A percentile compares a stretch with the other conserved stretches of the same genome.
These are phyloP conservation scores for Rhipidura dahli DNA, from an alignment of 2,113 vertebrate genomes.

Conservation along the genomic window DNA sequence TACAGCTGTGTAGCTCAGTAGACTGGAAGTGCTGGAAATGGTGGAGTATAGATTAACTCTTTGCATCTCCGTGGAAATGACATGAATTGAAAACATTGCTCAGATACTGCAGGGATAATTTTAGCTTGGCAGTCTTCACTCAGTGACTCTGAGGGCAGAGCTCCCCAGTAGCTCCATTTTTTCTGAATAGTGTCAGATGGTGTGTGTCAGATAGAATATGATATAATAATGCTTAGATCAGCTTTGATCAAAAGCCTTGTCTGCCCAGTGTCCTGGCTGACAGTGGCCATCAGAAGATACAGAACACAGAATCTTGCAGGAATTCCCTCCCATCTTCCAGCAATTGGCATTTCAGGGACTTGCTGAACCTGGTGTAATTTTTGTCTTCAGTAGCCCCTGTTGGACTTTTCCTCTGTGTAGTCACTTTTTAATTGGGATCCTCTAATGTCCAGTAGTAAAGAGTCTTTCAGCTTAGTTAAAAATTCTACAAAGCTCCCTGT, in stretches of 20 bases:
- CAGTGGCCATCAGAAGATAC: background rate
- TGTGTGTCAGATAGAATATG: background rate
- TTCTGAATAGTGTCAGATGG: background rate
- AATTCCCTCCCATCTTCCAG: background rate
- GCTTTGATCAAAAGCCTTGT: background rate
- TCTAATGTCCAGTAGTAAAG: background rate
- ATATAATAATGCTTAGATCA: background rate
- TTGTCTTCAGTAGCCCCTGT: background rate
- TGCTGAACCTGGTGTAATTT: background rate
- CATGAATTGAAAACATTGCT: background rate
- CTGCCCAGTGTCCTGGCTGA: background rate
- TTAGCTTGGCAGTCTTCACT: background rate
- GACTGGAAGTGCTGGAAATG: background rate
- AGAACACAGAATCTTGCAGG: background rate
- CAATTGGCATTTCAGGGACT: background rate
- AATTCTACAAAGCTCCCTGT: background rate
- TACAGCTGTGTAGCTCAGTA: background rate
- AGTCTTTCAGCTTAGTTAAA: background rate
- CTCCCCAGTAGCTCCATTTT: background rate
- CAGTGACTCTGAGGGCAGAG: background rate
- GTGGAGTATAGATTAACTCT: background rate
- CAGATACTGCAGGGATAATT: background rate
- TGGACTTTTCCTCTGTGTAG: background rate
- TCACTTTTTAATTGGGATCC: background rate
- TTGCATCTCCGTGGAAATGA: background rate